phyloP scores from a whole-genome alignment of 1,140 invertebrate genomes.

The Gryon sp. region DNA sequence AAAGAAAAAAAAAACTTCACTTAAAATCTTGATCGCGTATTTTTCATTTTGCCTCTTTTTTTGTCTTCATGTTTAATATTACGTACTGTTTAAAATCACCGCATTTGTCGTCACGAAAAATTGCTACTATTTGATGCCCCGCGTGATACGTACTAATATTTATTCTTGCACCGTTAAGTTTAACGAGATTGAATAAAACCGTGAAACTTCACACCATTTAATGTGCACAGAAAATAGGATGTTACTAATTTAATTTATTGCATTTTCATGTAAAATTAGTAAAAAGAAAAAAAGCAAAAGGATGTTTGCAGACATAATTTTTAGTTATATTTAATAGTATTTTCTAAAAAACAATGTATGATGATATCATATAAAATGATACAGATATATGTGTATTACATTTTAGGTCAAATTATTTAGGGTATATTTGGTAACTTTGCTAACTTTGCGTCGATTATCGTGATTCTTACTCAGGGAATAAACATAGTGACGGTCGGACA shows the following conservation, averaged over 20 bases:
- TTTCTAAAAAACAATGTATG: too few relatives aligned
- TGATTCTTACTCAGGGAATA: slow-evolving; percentile 28
- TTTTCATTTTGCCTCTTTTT: slow-evolving; percentile 51
- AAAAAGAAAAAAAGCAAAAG: too few relatives aligned
- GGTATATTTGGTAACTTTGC: slow-evolving; percentile 26
- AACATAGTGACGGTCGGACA: slow-evolving; percentile 37
- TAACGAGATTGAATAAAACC: slow-evolving; percentile 63
- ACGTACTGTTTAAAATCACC: slow-evolving; percentile 38
- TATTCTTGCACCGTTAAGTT: slow-evolving; percentile 58
- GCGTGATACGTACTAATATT: slow-evolving; percentile 43
- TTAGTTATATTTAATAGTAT: too few relatives aligned
- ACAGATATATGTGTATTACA: too few relatives aligned
- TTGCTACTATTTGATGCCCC: slow-evolving; percentile 22
- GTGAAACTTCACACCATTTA: slow-evolving; percentile 55
- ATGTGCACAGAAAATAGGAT: too few relatives aligned
- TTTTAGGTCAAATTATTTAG: neutral
- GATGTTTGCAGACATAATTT: too few relatives aligned
- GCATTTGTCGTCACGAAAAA: slow-evolving; percentile 26
- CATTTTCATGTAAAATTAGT: too few relatives aligned
- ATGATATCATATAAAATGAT: too few relatives aligned
- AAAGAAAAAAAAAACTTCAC: slow-evolving; percentile 40
- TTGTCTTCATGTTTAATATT: slow-evolving; percentile 46
- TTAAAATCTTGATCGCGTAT: slow-evolving; percentile 45
- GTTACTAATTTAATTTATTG: too few relatives aligned
- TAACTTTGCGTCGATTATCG: slow-evolving; percentile 50